Evolutionary conservation across 2,797 vertebrate species (phyloP).

Genomic region (Denticeps clupeoides): DNA sequence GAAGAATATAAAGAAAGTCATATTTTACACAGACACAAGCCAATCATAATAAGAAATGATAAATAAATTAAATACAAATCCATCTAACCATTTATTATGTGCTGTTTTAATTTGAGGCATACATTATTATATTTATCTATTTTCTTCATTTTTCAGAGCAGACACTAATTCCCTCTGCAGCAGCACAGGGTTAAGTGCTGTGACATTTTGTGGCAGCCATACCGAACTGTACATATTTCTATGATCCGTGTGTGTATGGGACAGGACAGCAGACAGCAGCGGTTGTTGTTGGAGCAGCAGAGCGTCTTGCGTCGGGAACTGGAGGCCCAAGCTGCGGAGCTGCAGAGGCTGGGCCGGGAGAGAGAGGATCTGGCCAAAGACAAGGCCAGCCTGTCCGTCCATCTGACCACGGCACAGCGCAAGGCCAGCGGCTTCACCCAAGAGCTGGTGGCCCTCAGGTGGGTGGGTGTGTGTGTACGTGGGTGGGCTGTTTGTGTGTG

Average conservation of each 20-base stretch:
- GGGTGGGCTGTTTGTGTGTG: background rate
- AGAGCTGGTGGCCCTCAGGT: conserved; percentile 62
- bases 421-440: conserved; percentile 51
- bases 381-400: conserved; percentile 55
- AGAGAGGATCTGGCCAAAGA: conserved; percentile 60
- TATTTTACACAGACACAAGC: too few relatives aligned
- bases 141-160: too few relatives aligned
- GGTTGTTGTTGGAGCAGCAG: conserved; percentile 55
- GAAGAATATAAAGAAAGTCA: too few relatives aligned
- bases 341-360: conserved; percentile 45
- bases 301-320: conserved; percentile 49
- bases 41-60: too few relatives aligned
- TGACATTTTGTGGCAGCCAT: too few relatives aligned
- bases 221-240: background rate
- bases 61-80: too few relatives aligned
- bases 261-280: conserved; percentile 53
- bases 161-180: too few relatives aligned
- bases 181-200: too few relatives aligned
- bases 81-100: too few relatives aligned
- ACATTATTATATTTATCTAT: too few relatives aligned
- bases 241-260: background rate
- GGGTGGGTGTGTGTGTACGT: conserved; percentile 20
- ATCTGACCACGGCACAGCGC: conserved; percentile 54
- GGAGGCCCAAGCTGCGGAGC: conserved; percentile 45
- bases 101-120: too few relatives aligned